These are phyloP conservation scores for Glareola pratincola DNA, from an alignment of 2,113 vertebrate species.

Conservation along the genomic window DNA sequence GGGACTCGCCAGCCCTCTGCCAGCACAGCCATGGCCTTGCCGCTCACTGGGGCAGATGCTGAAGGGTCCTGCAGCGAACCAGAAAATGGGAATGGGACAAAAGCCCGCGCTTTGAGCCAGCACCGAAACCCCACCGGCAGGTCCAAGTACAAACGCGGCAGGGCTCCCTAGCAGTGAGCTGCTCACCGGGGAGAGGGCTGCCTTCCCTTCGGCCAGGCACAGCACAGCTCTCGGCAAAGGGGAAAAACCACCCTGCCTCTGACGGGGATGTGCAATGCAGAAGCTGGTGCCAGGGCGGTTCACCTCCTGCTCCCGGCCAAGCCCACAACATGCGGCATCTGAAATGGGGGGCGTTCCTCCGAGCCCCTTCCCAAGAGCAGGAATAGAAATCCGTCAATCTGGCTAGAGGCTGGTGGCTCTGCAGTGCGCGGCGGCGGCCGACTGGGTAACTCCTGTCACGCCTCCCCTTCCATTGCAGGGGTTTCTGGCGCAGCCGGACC, in stretches of 20 bases:
- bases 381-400: background rate
- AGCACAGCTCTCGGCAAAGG: background rate
- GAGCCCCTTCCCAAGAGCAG: background rate
- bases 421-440: background rate
- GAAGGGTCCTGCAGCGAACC: background rate
- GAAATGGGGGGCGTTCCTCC: background rate
- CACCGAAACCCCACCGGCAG: fast-evolving
- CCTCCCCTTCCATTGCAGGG: conserved; percentile 57
- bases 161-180: background rate
- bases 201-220: background rate
- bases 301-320: background rate
- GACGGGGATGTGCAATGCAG: background rate
- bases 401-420: background rate
- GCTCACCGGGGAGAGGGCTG: fast-evolving
- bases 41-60: fast-evolving
- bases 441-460: background rate
- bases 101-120: background rate
- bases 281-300: fast-evolving
- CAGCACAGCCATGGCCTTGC: fast-evolving
- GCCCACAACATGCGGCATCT: fast-evolving
- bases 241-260: background rate
- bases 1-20: background rate
- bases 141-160: background rate
- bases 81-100: background rate
- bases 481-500: conserved; percentile 40